Base-by-base conservation (phyloP, 2,113 vertebrate species). In the Chlorodrepanis virens region DNA sequence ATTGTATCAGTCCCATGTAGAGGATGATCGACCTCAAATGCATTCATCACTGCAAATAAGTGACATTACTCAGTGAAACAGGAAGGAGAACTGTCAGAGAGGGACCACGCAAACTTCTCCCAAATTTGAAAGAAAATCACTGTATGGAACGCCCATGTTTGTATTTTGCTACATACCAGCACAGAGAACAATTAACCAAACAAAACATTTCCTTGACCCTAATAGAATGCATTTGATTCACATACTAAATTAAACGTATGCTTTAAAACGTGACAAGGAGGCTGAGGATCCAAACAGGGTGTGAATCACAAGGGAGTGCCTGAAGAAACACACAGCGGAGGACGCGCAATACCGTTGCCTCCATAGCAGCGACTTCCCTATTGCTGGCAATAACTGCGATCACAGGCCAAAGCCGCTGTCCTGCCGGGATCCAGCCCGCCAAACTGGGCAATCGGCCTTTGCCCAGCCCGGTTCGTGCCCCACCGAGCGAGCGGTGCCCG, bases 371-470 rank as follows among this genome's bases (percentile, higher is more conserved):
- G 54, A 33, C 15, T 11, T 50, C 60, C 57, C 83, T 22, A 3
- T 8, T 7, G 47, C 60, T 8, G 17, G n/a, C 33, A 28, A 2
- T 6, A 50, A 24, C 68, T 0, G 40, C 50, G 53, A 0, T 1
- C 69, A 2, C 16, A 2, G 81, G 42, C 80, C 74, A 57, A 42
- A 71, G 71, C 23, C 76, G 2, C 47, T 10, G n/a, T 24, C 18
- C 71, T 6, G 61, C 50, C 11, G 65, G 56, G 56, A 11, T 10
- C 12, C 61, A 6, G 4, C 7, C 7, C 0, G 2, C 22, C 31
- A 19, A 23, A 5, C 35, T 0, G 4, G 0, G 1, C 68, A 2
- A 4, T 9, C 61, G 1, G 20, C 5, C 70, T 8, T 28, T 11
- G 87, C 8, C 5, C 68, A 1, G 22, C 57, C 3, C 31, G 18